Conservation (phyloP, 2,113 vertebrate genomes). For the Psammodynastes pulverulentus region DNA sequence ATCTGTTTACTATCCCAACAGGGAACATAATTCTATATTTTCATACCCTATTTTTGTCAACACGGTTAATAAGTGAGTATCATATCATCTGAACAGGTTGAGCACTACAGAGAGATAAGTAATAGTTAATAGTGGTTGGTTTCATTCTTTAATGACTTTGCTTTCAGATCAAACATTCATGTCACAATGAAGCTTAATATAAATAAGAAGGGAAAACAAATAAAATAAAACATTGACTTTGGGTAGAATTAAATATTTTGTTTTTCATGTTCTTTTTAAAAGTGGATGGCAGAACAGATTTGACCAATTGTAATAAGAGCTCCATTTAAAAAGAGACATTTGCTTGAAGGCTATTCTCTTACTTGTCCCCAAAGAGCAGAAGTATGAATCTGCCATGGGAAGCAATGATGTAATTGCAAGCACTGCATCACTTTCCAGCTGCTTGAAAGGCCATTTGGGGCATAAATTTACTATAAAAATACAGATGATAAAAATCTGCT, state of each 20-base stretch:
- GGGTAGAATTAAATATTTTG: conserved; percentile 52
- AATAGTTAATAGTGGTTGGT: background rate
- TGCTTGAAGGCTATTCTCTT: conserved; percentile 60
- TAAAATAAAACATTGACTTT: background rate
- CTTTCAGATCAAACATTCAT: conserved; percentile 47
- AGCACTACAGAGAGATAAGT: conserved; percentile 17
- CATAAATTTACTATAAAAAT: conserved; percentile 76
- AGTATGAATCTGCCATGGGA: conserved; percentile 62
- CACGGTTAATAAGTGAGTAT: conserved; percentile 33
- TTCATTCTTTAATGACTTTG: background rate
- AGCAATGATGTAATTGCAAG: conserved; percentile 67
- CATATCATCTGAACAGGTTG: conserved; percentile 27
- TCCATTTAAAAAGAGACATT: conserved; percentile 71
- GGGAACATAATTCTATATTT: conserved; percentile 40
- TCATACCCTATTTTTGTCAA: conserved; percentile 42
- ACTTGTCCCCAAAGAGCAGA: conserved; percentile 52
- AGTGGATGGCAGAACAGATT: conserved; percentile 64
- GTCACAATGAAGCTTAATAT: conserved; percentile 28
- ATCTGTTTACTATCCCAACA: background rate
- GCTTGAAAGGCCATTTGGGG: conserved; percentile 70
- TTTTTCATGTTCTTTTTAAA: conserved; percentile 58
- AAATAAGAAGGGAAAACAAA: conserved; percentile 27
- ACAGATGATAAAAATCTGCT: conserved; percentile 66
- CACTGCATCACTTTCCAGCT: conserved; percentile 70
- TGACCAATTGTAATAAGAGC: conserved; percentile 57